Evolutionary conservation across 92 coral and sea anemone genomes (phyloP), one percentile per base, ranked within the genome.

Genomic region (Pocillopora meandrina): DNA sequence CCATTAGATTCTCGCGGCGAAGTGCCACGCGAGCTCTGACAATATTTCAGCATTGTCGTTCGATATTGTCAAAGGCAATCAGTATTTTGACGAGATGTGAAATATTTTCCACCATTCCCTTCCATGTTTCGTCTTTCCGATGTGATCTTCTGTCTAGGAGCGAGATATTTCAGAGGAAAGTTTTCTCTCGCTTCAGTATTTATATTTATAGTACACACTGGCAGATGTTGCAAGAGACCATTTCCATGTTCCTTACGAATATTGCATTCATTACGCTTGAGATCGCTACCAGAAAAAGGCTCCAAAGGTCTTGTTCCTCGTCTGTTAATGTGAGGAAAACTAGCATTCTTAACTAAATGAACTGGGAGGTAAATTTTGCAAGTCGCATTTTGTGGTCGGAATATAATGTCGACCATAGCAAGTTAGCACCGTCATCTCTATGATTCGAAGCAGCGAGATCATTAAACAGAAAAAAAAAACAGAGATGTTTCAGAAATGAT

Each of bases 11-110:
- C 66, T 74, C 80, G 68, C 86, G 12, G 56, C 56, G 10, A 55
- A 63, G 75, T 74, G 86, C 86, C 86, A 83, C 86, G 86, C 86
- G 80, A 83, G 62, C 71, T 74, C 76, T 63, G 80, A 67, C 86
- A 83, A 71, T 73, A 8, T 31, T 73, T 74, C 80, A 65, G 65
- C 71, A 73, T 74, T 49, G 70, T 35, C 70, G 77, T 59, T 1
- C 68, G 14, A 75, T 71, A 70, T 34, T 81, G 33, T 71, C 70
- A 61, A 71, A 49, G 26, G 60, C 63, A 71, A 81, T 10, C 18
- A 26, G 56, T 59, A 81, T 61, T 58, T 68, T 56, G 78, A 35
- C 61, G 31, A 59, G 69, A 71, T 33, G 15, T 1, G 12, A 10
- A n/a, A 60, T 34, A 65, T 19, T 34, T 33, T 35, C 78, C 47